Evolutionary conservation across 30 jellyfish, hydroid and myxozoan genomes (phyloP), one percentile per base, ranked within the genome.

Genomic region (Aurelia sp.): DNA sequence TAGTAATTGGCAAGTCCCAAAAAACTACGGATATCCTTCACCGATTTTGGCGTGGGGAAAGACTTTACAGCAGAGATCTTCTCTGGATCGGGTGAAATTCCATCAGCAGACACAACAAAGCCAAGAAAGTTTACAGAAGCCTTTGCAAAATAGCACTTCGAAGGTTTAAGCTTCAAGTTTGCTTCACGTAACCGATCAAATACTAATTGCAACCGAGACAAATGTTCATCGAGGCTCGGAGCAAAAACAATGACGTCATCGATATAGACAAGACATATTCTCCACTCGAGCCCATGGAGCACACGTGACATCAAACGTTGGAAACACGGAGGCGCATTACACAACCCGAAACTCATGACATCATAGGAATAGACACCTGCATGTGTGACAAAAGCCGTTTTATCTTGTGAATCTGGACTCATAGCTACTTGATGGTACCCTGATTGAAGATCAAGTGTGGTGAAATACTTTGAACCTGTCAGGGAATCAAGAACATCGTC

Each of bases 171-270:
- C 51, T 78, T 88, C 30, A 79, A 61, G 35, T 88, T 79, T 8
- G 97, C 88, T 62, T 79, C 72, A 2, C 87, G 91, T 53, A 79
- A 67, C 7, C 92, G 91, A 63, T 58, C 86, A 69, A 88, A 88
- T 1, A 88, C 92, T 4, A 60, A 35, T 13, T 27, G 44, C 4
- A 87, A 31, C 27, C 78, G 91, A 41, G 17, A 18, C 20, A 87
- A 72, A 76, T 85, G 94, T 9, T 72, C 88, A 27, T 88, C 81
- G 33, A 64, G 33, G 50, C 87, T 31, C 1, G 76, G 48, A 5
- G 88, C 52, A 79, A 79, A 88, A 4, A 79, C 41, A 63, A 78
- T 80, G 10, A 88, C 24, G 53, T 85, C 91, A 62, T 65, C 91
- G 69, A 76, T 67, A 80, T 87, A 87, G 35, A 67, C 40, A 22